phyloP scores from a whole-genome alignment of 2,797 vertebrate species.

The Macroramphosus scolopax region DNA sequence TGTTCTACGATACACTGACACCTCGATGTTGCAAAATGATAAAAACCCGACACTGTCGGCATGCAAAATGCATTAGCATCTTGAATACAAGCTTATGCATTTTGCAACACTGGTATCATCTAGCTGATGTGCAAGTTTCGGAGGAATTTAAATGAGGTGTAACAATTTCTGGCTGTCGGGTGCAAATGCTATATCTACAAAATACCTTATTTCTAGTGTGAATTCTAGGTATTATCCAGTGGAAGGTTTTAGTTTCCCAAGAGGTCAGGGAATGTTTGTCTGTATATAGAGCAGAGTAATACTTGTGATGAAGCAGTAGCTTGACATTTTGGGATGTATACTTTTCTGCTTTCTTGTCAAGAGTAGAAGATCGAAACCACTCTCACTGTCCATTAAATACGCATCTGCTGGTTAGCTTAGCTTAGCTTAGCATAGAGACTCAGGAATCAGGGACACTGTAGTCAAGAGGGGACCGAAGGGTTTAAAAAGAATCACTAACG shows the following conservation, averaged over 20 bases:
- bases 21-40: slow-evolving; percentile 31
- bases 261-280: background rate
- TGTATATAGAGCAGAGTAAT: background rate
- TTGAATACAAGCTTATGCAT: slow-evolving; percentile 9
- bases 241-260: slow-evolving; percentile 1
- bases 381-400: background rate
- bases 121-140: slow-evolving; percentile 21
- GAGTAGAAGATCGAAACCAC: no score
- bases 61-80: slow-evolving; percentile 38
- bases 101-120: slow-evolving; percentile 16
- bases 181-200: slow-evolving; percentile 7
- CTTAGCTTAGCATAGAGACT: slow-evolving; percentile 1
- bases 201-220: slow-evolving; percentile 3
- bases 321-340: background rate
- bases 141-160: slow-evolving; percentile 13
- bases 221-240: background rate
- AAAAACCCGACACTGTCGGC: slow-evolving; percentile 29
- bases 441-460: no score
- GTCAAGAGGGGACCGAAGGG: no score
- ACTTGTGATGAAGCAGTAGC: background rate
- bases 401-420: background rate
- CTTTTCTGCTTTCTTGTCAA: background rate
- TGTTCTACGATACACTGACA: slow-evolving; percentile 35
- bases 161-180: background rate
- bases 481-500: no score